These are phyloP conservation scores for Cyprinodon variegatus DNA, from an alignment of 2,113 vertebrate species.

Conservation along the genomic window DNA sequence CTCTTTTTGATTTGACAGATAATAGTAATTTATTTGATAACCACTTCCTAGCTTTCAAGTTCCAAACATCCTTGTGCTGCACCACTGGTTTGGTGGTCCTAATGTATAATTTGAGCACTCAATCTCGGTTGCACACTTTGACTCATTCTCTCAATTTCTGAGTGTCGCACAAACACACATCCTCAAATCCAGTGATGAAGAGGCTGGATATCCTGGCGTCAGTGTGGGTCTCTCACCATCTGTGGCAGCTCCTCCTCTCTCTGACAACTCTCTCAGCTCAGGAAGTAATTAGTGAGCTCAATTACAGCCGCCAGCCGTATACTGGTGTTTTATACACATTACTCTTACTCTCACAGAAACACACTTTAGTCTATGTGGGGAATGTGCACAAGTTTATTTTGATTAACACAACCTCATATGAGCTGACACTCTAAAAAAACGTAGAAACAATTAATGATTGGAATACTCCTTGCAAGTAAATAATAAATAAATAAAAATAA, in stretches of 20 bases:
- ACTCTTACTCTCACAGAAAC: slow-evolving; percentile 6
- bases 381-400: slow-evolving; percentile 20
- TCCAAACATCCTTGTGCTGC: not conserved
- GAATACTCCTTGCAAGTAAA: too few species aligned
- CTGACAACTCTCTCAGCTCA: slow-evolving; percentile 73
- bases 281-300: slow-evolving; percentile 75
- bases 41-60: slow-evolving; percentile 11
- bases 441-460: not conserved
- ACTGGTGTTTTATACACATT: slow-evolving; percentile 36
- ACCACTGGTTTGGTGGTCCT: slow-evolving; percentile 30
- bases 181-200: slow-evolving; percentile 67
- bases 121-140: slow-evolving; percentile 22
- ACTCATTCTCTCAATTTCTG: slow-evolving; percentile 41
- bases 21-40: slow-evolving; percentile 10
- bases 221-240: slow-evolving; percentile 74
- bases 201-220: slow-evolving; percentile 66
- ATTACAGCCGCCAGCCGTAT: slow-evolving; percentile 60
- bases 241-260: slow-evolving; percentile 75
- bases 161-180: slow-evolving; percentile 57
- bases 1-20: not conserved
- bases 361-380: slow-evolving; percentile 29
- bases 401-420: slow-evolving; percentile 8
- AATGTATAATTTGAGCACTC: slow-evolving; percentile 44
- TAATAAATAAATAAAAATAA: too few species aligned
- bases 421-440: slow-evolving; percentile 19